Evolutionary conservation across 1,140 invertebrate genomes (phyloP), one percentile per base, ranked within the genome.

Genomic region (Drosophila pachea): DNA sequence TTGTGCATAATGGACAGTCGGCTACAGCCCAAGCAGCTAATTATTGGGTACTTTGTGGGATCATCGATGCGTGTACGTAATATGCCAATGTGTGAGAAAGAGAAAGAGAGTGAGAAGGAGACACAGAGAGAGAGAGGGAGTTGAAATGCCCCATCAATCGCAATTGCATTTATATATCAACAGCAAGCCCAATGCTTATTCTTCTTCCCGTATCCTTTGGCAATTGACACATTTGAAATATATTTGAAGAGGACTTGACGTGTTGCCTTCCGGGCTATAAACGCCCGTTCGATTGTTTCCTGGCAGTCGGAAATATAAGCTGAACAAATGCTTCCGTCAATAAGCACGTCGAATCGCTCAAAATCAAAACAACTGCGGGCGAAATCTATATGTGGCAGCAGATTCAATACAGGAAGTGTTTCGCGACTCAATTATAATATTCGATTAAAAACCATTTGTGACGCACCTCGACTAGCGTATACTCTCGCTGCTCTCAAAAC

Each of bases 31-130:
- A 60, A 50, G 38, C 53, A 60, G 60, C 54, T 53, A 68, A 75
- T 82, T 74, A 76, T 66, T 49, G 71, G 59, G 52, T 49, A 45
- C 70, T 62, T 50, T 72, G 42, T 68, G 61, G 62, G 58, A 55
- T 82, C 82, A 81, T 81, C 74, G 49, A 14, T 75, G 62, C 74
- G 73, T 71, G 56, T 64, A 31, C 48, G 42, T 12, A 47, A 62
- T 61, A 50, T 59, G 42, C 32, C 22, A 22, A 3, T 22, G 22
- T 22, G 22, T 22, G 22, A 22, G 22, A 22, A 22, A 22, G 22
- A 22, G 22, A 22, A 3, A 22, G 22, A 22, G 22, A 3, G 22
- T 22, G 22, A 22, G 22, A 22, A 22, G 3, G 22, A 22, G 22
- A 22, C 1, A 22, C 1, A 22, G 22, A 3, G 22, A n/a, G n/a